Percentiles rank a stretch among this genome's conserved stretches.
Conservation (phyloP, 2,888 invertebrate genomes). For the Dione vanillae region DNA sequence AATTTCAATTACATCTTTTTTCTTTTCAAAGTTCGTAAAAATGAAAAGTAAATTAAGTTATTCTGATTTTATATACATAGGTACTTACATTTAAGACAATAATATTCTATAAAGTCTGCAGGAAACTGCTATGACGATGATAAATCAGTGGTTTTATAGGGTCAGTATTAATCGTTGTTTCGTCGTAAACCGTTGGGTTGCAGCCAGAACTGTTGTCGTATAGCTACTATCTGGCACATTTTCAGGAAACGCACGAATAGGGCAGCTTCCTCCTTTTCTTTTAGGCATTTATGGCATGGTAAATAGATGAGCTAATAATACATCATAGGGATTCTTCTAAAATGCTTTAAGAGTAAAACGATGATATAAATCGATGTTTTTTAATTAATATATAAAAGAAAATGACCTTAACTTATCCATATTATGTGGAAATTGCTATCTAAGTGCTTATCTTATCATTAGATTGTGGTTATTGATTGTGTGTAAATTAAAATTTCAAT, state of each 20-base stretch:
- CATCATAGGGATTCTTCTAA: not conserved
- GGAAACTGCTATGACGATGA: conserved; percentile 28
- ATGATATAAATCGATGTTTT: no score
- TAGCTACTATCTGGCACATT: conserved; percentile 57
- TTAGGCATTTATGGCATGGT: conserved; percentile 53
- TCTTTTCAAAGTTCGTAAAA: no score
- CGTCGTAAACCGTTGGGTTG: conserved; percentile 63
- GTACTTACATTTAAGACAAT: not conserved
- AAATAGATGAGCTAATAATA: conserved; percentile 13
- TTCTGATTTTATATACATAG: not conserved
- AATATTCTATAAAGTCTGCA: conserved; percentile 3
- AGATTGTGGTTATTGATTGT: no score
- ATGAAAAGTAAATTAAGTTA: not conserved
- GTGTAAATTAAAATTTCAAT: conserved; percentile 22
- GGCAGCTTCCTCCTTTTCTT: conserved; percentile 56
- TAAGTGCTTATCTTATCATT: conserved; percentile 18
- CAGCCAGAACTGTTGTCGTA: conserved; percentile 57
- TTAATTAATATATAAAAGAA: no score
- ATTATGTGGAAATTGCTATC: conserved; percentile 11
- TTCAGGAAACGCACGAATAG: conserved; percentile 41
- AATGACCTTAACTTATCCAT: no score
- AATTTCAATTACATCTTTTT: no score
- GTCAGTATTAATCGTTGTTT: conserved; percentile 59
- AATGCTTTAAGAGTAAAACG: not conserved
- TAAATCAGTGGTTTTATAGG: conserved; percentile 42